These are phyloP conservation scores for Pluvianellus socialis DNA, from an alignment of 2,113 vertebrate genomes.

Conservation along the genomic window DNA sequence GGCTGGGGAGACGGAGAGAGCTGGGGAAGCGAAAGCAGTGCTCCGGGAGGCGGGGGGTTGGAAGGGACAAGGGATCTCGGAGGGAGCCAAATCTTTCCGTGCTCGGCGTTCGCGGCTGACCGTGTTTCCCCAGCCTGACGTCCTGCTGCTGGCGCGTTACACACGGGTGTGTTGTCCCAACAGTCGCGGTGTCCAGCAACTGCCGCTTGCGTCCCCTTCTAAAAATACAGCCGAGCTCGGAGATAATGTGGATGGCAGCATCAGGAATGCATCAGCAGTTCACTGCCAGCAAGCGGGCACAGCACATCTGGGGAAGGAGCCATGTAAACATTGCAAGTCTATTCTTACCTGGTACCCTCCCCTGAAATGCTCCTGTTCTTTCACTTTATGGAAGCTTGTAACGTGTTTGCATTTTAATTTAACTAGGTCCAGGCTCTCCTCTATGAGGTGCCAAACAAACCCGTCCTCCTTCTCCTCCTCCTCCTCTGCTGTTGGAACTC, in stretches of 20 bases:
- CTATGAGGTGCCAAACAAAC: not conserved
- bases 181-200: not conserved
- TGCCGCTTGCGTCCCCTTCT: not conserved
- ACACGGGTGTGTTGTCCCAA: not conserved
- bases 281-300: not conserved
- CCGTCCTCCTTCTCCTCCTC: not conserved
- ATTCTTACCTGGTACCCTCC: not conserved
- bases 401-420: not conserved
- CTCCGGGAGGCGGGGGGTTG: not conserved
- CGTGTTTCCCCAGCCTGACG: not conserved
- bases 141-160: not conserved
- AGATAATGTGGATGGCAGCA: not conserved
- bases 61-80: not conserved
- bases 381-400: not conserved
- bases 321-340: not conserved
- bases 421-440: not conserved
- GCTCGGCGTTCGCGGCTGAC: rapidly evolving
- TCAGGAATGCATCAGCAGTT: not conserved
- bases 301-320: constrained; percentile 17
- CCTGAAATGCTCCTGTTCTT: not conserved
- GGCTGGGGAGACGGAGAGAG: not conserved
- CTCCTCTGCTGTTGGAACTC: not conserved
- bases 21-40: not conserved
- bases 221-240: not conserved
- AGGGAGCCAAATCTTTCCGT: not conserved